Base-by-base conservation (phyloP, 2,113 vertebrate species). In the Puffinus mauretanicus region DNA sequence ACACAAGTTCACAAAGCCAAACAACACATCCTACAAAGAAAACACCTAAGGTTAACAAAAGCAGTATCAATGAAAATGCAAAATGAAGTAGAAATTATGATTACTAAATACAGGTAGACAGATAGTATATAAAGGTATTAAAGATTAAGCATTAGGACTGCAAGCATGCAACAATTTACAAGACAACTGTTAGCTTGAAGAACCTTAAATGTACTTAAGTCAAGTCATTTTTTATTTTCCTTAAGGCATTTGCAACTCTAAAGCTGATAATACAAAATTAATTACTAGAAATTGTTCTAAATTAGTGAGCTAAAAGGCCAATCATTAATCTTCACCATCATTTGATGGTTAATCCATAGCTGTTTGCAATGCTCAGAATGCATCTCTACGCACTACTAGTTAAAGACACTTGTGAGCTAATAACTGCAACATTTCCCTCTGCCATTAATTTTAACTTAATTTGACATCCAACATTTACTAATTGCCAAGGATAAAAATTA, bases 201-300 rank as follows among this genome's bases (percentile, higher is more conserved):
- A 97, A 94, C 58, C 94, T 80, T 77, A 88, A 20, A 90, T 34
- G 51, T 84, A 95, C 34, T 24, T 93, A 86, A 73, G 80, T 61
- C 21, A 86, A 73, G 80, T 61, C 21, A 89, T 96, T 96, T 97
- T 93, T 92, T 95, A 97, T 97, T 98, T 98, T 98, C 97, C 98
- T 98, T 97, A 97, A 97, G 98, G 96, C 97, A 97, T 98, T 98
- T 98, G 97, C 97, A 97, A 98, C 97, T 98, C 98, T 98, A 98
- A 98, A 97, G 97, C 98, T 98, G 98, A 98, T 99, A 99, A 99
- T 99, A 98, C 98, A 98, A 98, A 99, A 99, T 99, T 99, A 99
- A 99, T 99, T 99, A 98, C 98, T 95, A 98, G 98, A 99, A 99
- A 99, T 98, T 99, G 98, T 99, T 98, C 98, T 98, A 99, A 99